Evolutionary conservation across 2,797 vertebrate genomes (phyloP).

Genomic region (Peromyscus melanophrys): DNA sequence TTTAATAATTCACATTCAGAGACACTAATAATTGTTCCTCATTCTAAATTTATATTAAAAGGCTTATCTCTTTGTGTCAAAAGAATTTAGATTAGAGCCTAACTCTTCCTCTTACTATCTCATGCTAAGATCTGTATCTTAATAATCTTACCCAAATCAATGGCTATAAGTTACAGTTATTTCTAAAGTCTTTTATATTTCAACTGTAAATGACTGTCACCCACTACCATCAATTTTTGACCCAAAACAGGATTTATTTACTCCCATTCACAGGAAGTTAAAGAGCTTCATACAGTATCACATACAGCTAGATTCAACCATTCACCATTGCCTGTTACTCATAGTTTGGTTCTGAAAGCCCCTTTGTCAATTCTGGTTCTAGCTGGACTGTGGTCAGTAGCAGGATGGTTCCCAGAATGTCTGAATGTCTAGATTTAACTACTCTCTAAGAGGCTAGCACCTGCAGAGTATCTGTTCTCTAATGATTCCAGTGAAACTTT

Average conservation of each 20-base stretch:
- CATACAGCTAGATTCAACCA: not conserved
- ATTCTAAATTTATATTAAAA: not conserved
- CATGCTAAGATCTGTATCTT: not conserved
- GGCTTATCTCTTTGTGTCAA: not conserved
- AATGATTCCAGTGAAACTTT: not conserved
- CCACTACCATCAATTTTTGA: not conserved
- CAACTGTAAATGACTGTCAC: not conserved
- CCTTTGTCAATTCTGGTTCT: not conserved
- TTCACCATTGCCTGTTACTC: not conserved
- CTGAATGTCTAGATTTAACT: not conserved
- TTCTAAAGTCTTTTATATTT: not conserved
- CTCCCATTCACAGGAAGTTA: not conserved
- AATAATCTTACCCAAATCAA: not conserved
- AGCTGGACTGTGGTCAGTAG: not conserved
- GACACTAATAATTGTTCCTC: not conserved
- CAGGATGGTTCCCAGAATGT: not conserved
- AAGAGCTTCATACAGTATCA: not conserved
- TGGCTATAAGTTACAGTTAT: not conserved
- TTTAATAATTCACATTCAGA: not conserved
- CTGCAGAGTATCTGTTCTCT: not conserved
- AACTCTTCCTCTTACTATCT: not conserved
- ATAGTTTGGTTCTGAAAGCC: not conserved
- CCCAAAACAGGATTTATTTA: not conserved
- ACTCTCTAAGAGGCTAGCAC: not conserved
- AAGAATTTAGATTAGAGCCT: not conserved